These are phyloP conservation scores for Papilio glaucus DNA, from an alignment of 1,140 invertebrate species.

Conservation along the genomic window DNA sequence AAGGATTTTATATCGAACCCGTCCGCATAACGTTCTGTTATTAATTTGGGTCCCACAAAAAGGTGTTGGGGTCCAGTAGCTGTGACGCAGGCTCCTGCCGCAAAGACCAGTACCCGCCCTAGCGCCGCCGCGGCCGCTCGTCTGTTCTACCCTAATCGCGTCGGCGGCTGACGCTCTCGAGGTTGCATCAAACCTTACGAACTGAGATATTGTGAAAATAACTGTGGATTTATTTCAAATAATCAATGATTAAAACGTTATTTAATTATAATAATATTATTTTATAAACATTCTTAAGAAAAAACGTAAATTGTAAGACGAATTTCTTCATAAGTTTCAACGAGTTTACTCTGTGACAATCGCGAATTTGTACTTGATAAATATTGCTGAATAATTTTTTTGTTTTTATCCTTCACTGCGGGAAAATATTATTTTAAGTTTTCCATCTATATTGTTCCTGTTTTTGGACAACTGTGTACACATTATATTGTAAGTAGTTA, in stretches of 20 bases:
- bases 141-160: constrained; percentile 38
- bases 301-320: constrained; percentile 21
- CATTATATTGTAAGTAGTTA: constrained; percentile 30
- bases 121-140: constrained; percentile 54
- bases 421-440: constrained; percentile 10
- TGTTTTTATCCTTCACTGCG: background rate
- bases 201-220: constrained; percentile 11
- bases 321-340: constrained; percentile 33
- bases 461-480: constrained; percentile 27
- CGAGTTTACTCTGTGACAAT: constrained; percentile 30
- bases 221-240: constrained; percentile 1
- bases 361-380: constrained; percentile 18
- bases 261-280: constrained; percentile 27
- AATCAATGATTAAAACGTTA: constrained; percentile 5
- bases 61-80: constrained; percentile 70
- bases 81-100: constrained; percentile 79
- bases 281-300: background rate
- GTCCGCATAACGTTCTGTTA: constrained; percentile 66
- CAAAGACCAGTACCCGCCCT: constrained; percentile 68
- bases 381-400: constrained; percentile 11
- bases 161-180: constrained; percentile 33
- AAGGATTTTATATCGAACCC: constrained; percentile 59
- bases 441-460: constrained; percentile 25
- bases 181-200: constrained; percentile 35
- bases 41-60: constrained; percentile 77